Percentiles rank a stretch among this genome's conserved stretches.
Conservation (phyloP, 2,888 invertebrate genomes). For the Synanthedon vespiformis region DNA sequence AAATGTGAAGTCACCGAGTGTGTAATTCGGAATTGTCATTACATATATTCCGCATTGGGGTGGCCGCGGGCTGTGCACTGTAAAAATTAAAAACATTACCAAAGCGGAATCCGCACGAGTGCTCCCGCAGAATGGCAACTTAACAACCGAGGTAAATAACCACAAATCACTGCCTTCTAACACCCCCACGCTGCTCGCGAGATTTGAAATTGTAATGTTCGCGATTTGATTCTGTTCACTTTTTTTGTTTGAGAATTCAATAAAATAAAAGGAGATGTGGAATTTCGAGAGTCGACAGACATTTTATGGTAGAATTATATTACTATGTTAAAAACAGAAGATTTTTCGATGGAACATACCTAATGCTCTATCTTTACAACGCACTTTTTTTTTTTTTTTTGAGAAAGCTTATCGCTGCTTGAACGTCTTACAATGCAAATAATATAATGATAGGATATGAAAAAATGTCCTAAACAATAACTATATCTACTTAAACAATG, state of each 20-base stretch:
- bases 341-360: too few species aligned
- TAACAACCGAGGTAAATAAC: constrained; percentile 68
- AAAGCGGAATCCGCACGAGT: constrained; percentile 58
- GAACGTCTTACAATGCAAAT: too few species aligned
- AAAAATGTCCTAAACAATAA: too few species aligned
- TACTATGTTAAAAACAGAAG: too few species aligned
- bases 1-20: constrained; percentile 16
- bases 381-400: too few species aligned
- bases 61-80: constrained; percentile 35
- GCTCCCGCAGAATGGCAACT: constrained; percentile 56
- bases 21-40: constrained; percentile 13
- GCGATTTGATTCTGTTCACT: constrained; percentile 22
- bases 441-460: too few species aligned
- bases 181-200: constrained; percentile 41
- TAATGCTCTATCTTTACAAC: too few species aligned
- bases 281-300: too few species aligned
- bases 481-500: too few species aligned
- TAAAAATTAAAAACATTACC: constrained; percentile 61
- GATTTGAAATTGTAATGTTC: constrained; percentile 61
- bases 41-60: constrained; percentile 1
- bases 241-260: background rate
- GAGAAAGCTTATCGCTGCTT: too few species aligned
- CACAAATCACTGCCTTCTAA: constrained; percentile 67
- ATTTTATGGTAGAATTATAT: too few species aligned
- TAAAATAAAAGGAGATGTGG: too few species aligned